These are phyloP conservation scores for Eulemur rubriventer DNA, from an alignment of 2,797 vertebrate genomes.

Conservation along the genomic window DNA sequence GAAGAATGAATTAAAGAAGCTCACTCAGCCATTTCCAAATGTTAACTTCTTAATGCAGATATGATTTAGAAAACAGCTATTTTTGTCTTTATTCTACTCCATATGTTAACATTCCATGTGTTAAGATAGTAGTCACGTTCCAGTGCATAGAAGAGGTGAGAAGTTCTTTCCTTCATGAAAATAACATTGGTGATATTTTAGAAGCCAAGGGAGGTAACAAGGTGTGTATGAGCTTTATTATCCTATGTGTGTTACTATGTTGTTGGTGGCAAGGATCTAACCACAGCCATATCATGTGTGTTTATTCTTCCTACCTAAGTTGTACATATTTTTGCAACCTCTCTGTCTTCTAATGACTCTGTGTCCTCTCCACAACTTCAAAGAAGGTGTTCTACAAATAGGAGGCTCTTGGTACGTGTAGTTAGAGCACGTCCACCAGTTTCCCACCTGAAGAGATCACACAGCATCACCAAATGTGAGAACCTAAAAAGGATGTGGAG, in stretches of 20 bases:
- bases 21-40: neutral
- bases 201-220: neutral
- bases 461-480: neutral
- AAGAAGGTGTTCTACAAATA: neutral
- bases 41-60: neutral
- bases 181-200: neutral
- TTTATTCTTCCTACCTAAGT: neutral
- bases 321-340: neutral
- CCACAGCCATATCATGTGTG: neutral
- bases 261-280: neutral
- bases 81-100: constrained; percentile 11
- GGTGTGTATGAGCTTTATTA: neutral
- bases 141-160: neutral
- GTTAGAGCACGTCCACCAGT: neutral
- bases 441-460: neutral
- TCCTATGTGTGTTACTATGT: neutral
- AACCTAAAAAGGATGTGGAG: neutral
- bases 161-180: neutral
- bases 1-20: neutral
- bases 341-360: neutral
- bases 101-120: neutral
- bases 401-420: neutral
- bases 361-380: neutral
- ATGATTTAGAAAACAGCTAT: neutral
- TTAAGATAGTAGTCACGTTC: neutral